Evolutionary conservation across 2,888 invertebrate species (phyloP), one percentile per base, ranked within the genome.

Genomic region (Cryptus viduatorius): DNA sequence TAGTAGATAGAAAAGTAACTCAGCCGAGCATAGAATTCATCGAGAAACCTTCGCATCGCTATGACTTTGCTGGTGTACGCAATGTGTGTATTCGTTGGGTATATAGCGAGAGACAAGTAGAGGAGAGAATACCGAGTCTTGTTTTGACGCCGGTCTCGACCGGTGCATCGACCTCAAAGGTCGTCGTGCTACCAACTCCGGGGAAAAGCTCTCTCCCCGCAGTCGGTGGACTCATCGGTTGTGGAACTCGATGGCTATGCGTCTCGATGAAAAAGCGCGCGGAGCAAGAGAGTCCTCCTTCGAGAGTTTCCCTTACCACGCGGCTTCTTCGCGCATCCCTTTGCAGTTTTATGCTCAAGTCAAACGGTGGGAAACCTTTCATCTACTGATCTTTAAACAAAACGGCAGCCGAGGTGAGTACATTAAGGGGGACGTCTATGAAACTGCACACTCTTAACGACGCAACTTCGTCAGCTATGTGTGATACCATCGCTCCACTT

Each of bases 101-200:
- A 42, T 44, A 65, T 71, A 16, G 42, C 42, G 44, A 46, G 19
- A 42, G 10, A 48, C 8, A 69, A 24, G 56, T 4, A 65, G 48
- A 76, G 56, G 19, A 16, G 56, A 56, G 19, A 88, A 88, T 88
- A 82, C 88, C 86, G 87, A 89, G 92, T 90, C 90, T 90, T 92
- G 93, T 93, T 92, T 92, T 92, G 92, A 92, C 92, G 92, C 90
- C 89, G 89, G 85, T 88, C 82, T 84, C 80, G 87, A 86, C 87
- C 89, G 90, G 93, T 92, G 92, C 93, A 93, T 93, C 93, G 93
- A 93, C 93, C 93, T 92, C 92, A 92, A 93, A 93, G 93, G 93
- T 92, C 92, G 92, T 91, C 90, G 91, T 88, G 89, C 91, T 89
- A 87, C 87, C 88, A 72, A 85, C 87, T 79, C 37, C 80, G 87